Percentiles rank a stretch among this genome's conserved stretches.
These are phyloP conservation scores for Cyprinella venusta DNA, from an alignment of 2,797 vertebrate genomes.

Conservation along the genomic window DNA sequence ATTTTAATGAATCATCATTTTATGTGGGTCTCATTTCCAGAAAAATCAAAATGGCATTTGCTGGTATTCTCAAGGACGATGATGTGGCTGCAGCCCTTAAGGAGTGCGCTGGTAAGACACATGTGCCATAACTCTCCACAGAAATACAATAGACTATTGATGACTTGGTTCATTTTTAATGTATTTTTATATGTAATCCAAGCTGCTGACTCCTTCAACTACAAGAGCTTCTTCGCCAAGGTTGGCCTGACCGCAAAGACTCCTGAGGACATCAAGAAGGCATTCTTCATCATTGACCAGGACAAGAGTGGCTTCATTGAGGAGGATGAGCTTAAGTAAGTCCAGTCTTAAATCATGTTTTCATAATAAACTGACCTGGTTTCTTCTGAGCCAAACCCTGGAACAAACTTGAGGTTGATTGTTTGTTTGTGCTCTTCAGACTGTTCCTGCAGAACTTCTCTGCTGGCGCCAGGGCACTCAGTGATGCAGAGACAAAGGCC, in stretches of 20 bases:
- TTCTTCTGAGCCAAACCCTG: conserved; percentile 29
- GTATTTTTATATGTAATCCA: neutral
- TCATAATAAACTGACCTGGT: neutral
- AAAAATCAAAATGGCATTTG: conserved; percentile 69
- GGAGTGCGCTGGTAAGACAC: conserved; percentile 71
- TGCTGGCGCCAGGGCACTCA: conserved; percentile 68
- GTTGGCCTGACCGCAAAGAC: conserved; percentile 72
- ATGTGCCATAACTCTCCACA: neutral
- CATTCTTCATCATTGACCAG: conserved; percentile 73
- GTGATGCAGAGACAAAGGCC: conserved; percentile 70
- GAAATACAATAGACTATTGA: neutral
- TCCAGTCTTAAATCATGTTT: neutral
- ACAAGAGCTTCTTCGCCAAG: conserved; percentile 75
- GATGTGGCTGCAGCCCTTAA: conserved; percentile 74
- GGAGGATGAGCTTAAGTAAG: conserved; percentile 76
- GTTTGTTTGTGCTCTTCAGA: conserved; percentile 49
- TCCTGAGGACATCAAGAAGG: conserved; percentile 66
- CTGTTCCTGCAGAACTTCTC: conserved; percentile 73
- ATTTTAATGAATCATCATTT: neutral
- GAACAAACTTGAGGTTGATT: neutral
- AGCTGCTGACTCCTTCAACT: conserved; percentile 74
- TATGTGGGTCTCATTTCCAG: conserved; percentile 44
- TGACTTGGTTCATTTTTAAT: neutral
- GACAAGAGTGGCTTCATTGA: conserved; percentile 74
- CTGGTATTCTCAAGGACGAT: conserved; percentile 73